Conservation (phyloP, 2,113 vertebrate species). For the Peromyscus californicus region DNA sequence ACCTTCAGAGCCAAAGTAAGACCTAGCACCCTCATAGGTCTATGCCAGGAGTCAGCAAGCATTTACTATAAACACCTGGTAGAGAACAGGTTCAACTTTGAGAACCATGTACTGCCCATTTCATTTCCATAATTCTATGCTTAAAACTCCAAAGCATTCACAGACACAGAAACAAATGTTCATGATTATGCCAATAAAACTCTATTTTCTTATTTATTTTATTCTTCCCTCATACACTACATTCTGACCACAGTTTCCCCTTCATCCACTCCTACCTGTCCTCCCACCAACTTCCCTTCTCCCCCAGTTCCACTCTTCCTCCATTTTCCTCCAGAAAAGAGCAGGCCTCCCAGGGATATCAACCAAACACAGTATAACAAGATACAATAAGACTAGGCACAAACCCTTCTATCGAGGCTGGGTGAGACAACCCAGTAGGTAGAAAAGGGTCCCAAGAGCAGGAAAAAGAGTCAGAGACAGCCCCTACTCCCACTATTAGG, state of each 20-base stretch:
- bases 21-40: not conserved
- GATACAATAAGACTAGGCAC: not conserved
- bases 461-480: not conserved
- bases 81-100: not conserved
- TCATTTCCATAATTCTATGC: not conserved
- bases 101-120: not conserved
- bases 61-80: not conserved
- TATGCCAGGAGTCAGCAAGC: not conserved
- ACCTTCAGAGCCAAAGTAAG: not conserved
- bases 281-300: not conserved
- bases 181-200: slow-evolving; percentile 22
- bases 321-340: not conserved
- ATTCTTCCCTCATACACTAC: not conserved
- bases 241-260: not conserved
- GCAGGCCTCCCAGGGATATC: not conserved
- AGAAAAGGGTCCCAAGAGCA: not conserved
- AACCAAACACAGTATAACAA: not conserved
- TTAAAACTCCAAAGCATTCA: not conserved
- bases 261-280: rapidly evolving
- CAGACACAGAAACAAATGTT: not conserved
- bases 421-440: not conserved
- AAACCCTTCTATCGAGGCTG: not conserved
- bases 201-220: not conserved
- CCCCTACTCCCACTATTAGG: not conserved
- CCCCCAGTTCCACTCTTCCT: not conserved